phyloP scores from a whole-genome alignment of 2,888 invertebrate species.

The Cyclophora albipunctata region DNA sequence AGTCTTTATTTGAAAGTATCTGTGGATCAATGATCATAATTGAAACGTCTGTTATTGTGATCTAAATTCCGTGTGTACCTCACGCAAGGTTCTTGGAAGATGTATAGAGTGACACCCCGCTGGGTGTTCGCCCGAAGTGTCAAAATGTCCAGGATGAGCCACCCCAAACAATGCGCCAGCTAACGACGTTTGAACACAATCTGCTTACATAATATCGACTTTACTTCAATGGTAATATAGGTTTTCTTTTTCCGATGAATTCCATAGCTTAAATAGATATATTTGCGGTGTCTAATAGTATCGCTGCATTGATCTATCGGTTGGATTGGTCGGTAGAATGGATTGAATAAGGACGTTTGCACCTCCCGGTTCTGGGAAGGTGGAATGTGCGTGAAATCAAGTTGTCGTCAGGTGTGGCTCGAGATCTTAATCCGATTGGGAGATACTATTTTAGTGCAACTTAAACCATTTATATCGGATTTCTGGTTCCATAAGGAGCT shows the following conservation, averaged over 20 bases:
- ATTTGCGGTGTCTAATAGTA: slow-evolving; percentile 50
- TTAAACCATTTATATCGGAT: slow-evolving; percentile 19
- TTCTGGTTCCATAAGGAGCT: slow-evolving; percentile 2
- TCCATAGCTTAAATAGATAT: slow-evolving; percentile 14
- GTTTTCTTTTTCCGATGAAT: background rate
- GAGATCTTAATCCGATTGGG: slow-evolving; percentile 48
- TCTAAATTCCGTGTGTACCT: slow-evolving; percentile 49
- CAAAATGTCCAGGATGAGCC: slow-evolving; percentile 65
- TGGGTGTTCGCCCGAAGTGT: slow-evolving; percentile 69
- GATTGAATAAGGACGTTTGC: slow-evolving; percentile 52
- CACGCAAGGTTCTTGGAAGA: slow-evolving; percentile 65
- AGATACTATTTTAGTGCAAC: slow-evolving; percentile 27
- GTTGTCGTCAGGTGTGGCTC: slow-evolving; percentile 54
- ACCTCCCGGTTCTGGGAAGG: slow-evolving; percentile 56
- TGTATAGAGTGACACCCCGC: slow-evolving; percentile 58
- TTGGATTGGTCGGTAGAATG: slow-evolving; percentile 40
- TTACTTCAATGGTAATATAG: background rate
- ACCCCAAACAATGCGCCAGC: slow-evolving; percentile 29
- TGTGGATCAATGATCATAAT: slow-evolving; percentile 33
- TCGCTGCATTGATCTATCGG: slow-evolving; percentile 50
- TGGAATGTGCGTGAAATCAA: slow-evolving; percentile 40
- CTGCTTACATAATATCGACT: background rate
- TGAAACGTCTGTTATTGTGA: slow-evolving; percentile 51
- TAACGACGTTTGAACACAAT: slow-evolving; percentile 1
- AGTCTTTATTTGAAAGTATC: too few relatives aligned